Evolutionary conservation across 2,113 vertebrate genomes (phyloP).

Genomic region (Capreolus pygargus): DNA sequence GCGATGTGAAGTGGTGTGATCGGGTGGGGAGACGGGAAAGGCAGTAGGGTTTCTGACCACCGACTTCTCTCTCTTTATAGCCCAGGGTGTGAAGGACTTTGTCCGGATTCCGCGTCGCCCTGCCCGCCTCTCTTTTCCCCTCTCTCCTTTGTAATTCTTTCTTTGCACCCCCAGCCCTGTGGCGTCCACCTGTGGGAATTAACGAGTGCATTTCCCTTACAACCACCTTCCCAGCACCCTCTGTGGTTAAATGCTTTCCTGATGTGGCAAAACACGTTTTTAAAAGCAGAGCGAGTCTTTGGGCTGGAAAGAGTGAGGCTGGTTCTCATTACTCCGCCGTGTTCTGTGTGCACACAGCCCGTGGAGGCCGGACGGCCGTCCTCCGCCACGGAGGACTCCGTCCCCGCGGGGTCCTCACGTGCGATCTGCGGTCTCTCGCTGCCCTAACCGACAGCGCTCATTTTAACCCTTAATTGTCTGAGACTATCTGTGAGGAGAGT

Average conservation of each 20-base stretch:
- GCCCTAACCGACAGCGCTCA: not conserved
- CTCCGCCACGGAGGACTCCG: rapidly evolving
- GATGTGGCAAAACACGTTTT: not conserved
- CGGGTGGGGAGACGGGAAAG: slow-evolving; percentile 18
- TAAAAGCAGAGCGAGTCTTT: not conserved
- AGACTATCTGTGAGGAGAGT: not conserved
- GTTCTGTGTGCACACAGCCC: not conserved
- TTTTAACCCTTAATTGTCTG: not conserved
- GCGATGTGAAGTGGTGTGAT: not conserved
- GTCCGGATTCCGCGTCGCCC: not conserved
- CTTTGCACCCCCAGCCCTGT: slow-evolving; percentile 38
- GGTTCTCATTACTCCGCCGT: not conserved
- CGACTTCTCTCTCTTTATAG: not conserved
- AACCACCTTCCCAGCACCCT: slow-evolving; percentile 25
- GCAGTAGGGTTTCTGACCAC: not conserved
- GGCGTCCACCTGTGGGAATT: slow-evolving; percentile 66
- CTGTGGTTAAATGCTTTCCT: slow-evolving; percentile 50
- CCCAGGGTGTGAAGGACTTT: not conserved
- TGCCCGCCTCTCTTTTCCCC: not conserved
- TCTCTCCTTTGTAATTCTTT: slow-evolving; percentile 48
- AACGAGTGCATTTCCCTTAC: slow-evolving; percentile 37
- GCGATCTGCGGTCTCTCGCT: not conserved
- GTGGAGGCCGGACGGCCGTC: not conserved
- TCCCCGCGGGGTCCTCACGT: rapidly evolving
- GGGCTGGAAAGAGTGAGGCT: not conserved